These are phyloP conservation scores for Anarsia innoxiella DNA, from an alignment of 2,888 invertebrate genomes.

Conservation along the genomic window DNA sequence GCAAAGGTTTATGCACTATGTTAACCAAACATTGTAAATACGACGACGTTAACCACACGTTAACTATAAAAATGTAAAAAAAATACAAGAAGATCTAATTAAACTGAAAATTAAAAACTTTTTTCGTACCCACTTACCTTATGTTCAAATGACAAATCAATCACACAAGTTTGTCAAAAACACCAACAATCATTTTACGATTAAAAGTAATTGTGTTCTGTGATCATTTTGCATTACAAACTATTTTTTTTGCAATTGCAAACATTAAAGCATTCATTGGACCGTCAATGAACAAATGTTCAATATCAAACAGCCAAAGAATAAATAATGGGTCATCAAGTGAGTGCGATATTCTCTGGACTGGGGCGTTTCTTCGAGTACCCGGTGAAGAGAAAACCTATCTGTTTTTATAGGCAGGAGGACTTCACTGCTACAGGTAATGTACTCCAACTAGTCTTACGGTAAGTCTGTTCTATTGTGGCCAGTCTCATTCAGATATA, in stretches of 20 bases:
- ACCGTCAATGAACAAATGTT: neutral
- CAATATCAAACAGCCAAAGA: neutral
- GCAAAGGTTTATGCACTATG: too few relatives aligned
- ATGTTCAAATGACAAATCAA: neutral
- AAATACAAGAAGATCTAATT: too few relatives aligned
- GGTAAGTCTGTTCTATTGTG: too few relatives aligned
- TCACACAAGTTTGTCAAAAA: neutral
- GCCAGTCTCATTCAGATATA: too few relatives aligned
- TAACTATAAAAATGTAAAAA: too few relatives aligned
- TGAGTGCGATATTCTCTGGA: slow-evolving; percentile 57
- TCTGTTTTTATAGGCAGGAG: slow-evolving; percentile 74
- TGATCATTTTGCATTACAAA: neutral
- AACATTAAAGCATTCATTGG: slow-evolving; percentile 1
- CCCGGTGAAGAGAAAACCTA: slow-evolving; percentile 75
- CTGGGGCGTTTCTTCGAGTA: slow-evolving; percentile 70
- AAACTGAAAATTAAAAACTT: too few relatives aligned
- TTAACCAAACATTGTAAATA: too few relatives aligned
- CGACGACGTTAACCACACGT: too few relatives aligned
- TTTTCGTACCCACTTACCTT: too few relatives aligned
- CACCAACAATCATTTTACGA: too few relatives aligned
- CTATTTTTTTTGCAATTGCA: neutral
- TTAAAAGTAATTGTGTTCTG: too few relatives aligned
- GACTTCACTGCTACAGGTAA: slow-evolving; percentile 74
- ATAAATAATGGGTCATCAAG: slow-evolving; percentile 60
- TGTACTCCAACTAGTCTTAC: too few relatives aligned